Evolutionary conservation across 92 coral and sea anemone species (phyloP).

Genomic region (Scolanthus callimorphus): DNA sequence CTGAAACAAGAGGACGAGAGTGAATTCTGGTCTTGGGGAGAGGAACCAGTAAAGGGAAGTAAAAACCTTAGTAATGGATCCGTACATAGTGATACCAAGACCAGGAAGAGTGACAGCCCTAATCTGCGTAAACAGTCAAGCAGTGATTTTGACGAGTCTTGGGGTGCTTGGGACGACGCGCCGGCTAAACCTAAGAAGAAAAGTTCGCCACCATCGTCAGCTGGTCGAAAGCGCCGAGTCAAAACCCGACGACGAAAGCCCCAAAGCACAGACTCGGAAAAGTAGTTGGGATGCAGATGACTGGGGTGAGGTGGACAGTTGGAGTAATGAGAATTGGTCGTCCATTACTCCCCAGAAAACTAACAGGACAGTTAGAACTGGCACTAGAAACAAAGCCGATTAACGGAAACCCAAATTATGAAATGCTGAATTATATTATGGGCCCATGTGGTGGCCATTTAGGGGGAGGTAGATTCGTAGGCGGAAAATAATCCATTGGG

Average conservation of each 20-base stretch:
- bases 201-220: too few relatives aligned
- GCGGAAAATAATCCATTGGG: too few relatives aligned
- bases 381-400: constrained; percentile 80
- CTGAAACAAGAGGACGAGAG: constrained; percentile 33
- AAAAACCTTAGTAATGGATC: background rate
- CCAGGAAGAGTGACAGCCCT: constrained; percentile 10
- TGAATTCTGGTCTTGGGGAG: constrained; percentile 85
- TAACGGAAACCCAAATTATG: too few relatives aligned
- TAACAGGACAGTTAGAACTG: constrained; percentile 31
- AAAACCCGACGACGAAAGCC: background rate
- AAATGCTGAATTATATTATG: too few relatives aligned
- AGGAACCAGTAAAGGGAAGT: constrained; percentile 3
- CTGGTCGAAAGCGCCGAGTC: too few relatives aligned
- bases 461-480: too few relatives aligned
- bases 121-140: constrained; percentile 27
- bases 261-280: constrained; percentile 3
- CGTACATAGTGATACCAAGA: background rate
- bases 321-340: constrained; percentile 95
- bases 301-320: constrained; percentile 79
- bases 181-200: constrained; percentile 15
- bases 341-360: constrained; percentile 26
- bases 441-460: too few relatives aligned
- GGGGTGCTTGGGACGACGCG: constrained; percentile 61
- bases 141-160: constrained; percentile 50
- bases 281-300: constrained; percentile 84